Conservation (phyloP, 2,797 vertebrate genomes). For the Thunnus albacares region DNA sequence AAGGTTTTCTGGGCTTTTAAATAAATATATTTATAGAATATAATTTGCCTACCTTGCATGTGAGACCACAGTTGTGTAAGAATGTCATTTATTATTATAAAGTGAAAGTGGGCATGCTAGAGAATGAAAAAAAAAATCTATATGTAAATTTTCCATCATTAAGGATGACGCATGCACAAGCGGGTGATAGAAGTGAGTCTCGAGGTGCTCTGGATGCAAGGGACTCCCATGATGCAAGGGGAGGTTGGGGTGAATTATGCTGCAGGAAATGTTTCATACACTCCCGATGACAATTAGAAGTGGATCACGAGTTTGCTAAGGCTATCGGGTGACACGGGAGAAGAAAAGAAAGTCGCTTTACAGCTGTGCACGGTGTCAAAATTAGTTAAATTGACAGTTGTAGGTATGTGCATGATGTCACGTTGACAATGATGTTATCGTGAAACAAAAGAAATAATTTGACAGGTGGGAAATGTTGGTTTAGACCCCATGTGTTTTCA, state of each 20-base stretch:
- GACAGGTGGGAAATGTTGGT: conserved; percentile 79
- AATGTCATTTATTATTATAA: conserved; percentile 17
- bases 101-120: conserved; percentile 1
- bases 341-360: conserved; percentile 36
- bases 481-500: conserved; percentile 73
- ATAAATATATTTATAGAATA: neutral
- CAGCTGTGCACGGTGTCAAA: conserved; percentile 43
- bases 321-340: conserved; percentile 45
- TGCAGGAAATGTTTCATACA: conserved; percentile 43
- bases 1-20: neutral
- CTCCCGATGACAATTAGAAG: conserved; percentile 69
- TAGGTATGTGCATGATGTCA: conserved; percentile 57
- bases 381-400: conserved; percentile 62
- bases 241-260: conserved; percentile 43
- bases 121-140: neutral
- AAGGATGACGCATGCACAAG: conserved; percentile 17
- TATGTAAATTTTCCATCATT: conserved; percentile 12
- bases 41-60: neutral
- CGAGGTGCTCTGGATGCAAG: conserved; percentile 20
- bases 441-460: conserved; percentile 73
- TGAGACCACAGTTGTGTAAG: neutral
- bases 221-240: conserved; percentile 45
- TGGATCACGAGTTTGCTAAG: conserved; percentile 43
- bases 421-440: conserved; percentile 59
- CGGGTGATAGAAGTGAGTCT: conserved; percentile 22